Evolutionary conservation across 2,888 invertebrate species (phyloP), one percentile per base, ranked within the genome.

Genomic region (Cryptocephalus primarius): DNA sequence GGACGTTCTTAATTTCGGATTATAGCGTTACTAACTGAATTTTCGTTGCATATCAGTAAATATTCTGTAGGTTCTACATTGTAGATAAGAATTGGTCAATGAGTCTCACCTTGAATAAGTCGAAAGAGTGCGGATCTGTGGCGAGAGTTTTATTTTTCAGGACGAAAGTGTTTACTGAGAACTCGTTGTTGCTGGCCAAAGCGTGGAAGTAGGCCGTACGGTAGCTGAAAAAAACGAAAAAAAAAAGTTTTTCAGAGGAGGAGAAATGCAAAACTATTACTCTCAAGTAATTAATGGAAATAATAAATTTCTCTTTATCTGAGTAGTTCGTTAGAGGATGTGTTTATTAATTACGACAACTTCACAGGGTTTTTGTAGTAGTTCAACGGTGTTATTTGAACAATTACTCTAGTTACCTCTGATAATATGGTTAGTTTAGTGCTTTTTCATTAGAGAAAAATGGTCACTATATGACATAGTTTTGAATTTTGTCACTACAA

Each of bases 131-230:
- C 11, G 74, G 72, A 58, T 80, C 78, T 50, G 79, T 75, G n/a
- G 83, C 81, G 55, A 78, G 70, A 14, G 80, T 80, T 67, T 84
- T 79, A 64, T 89, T 87, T 63, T 81, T 79, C 36, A 88, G 70
- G 40, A 88, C 74, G 54, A 77, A 76, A 10, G 85, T 86, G 9
- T 83, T 80, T 8, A 89, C 88, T 46, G 81, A 78, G 66, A 87
- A 89, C 68, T 89, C 88, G 54, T 83, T 82, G 42, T 83, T 84
- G 57, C 86, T 84, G 33, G 87, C 82, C 68, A 89, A 74, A 1
- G 89, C 78, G 66, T 89, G 89, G 81, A 89, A 89, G 68, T 85
- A 89, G 56, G 87, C 73, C 14, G 81, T 83, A 52, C 83, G 80
- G 53, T 73, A 77, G 46, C 79, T 79, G 64, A 49, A 71, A 72